Base-by-base conservation (phyloP, 2,113 vertebrate species). In the Tachysurus vachellii region DNA sequence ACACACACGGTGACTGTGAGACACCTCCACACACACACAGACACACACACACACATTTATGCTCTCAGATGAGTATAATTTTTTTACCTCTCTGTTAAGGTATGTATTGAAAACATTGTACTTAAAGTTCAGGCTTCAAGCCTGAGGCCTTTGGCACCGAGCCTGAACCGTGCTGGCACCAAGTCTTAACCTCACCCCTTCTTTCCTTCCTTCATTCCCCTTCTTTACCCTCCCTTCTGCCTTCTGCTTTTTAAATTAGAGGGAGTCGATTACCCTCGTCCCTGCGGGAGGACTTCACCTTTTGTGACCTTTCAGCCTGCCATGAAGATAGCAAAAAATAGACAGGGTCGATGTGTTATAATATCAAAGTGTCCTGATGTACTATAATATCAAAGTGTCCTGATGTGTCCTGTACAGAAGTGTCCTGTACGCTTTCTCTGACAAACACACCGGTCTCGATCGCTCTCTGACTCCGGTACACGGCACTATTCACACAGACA, bases 291-390 rank as follows among this genome's bases (percentile, higher is more conserved):
- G n/a, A 80, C 80, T 73, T 86, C 77, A 82, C 79, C 85, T 86
- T 70, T 82, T 10, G 44, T 17, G 64, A 86, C 53, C 85, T 77
- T 85, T 77, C 19, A 80, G 61, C 12, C 47, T 66, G 61, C 19
- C 77, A 71, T 81, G 31, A 86, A 62, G 53, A 79, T 26, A 86
- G 85, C 77, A 81, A 59, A 85, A 85, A 86, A 86, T 56, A 80
- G 56, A 86, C 77, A 70, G 53, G 64, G 64, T 28, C 17, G 54
- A 73, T n/a, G 47, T 76, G 47, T 68, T 86, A 80, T 56, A 73
- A 80, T 68, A 64, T 86, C 76, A 80, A 68, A 80, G 31, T 56
- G 61, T 36, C 8, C 81, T 50, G 56, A 62, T 54, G 50, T 56
- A 82, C 64, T 86, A 80, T 56, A 73, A 80, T 68, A 64, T 86